Base-by-base conservation (phyloP, 2,888 invertebrate genomes). In the Eugnorisma glareosa region DNA sequence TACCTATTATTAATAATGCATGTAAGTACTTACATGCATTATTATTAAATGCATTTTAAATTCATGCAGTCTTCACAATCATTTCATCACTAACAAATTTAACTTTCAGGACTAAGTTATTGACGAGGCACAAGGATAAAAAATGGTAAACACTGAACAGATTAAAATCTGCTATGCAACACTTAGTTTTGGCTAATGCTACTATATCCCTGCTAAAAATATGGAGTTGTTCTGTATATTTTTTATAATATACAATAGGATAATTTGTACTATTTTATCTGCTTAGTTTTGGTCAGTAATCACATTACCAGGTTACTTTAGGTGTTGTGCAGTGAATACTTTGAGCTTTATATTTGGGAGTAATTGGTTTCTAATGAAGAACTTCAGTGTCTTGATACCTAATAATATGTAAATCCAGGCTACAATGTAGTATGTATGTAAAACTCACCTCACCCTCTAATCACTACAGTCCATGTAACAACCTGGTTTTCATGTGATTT, bases 61-160 rank as follows among this genome's bases (percentile, higher is more conserved):
- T 48, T 88, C 89, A 90, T 89, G 83, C 87, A 88, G 85, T 88
- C 86, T 91, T 92, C 93, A 93, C 91, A 93, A 89, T 93, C 95
- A 95, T 97, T 93, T 94, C 96, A 96, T 94, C 93, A 94, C 95
- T 96, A 95, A 96, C 96, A 94, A 92, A 95, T 97, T 97, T 97
- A 94, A 96, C 97, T 98, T 98, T 96, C 98, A 98, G 98, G 98
- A 98, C 98, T 97, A 98, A 98, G 97, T 97, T 98, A 96, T 98
- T 98, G 97, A 98, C 98, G 96, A 98, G 98, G 97, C 98, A 98
- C 97, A 98, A 97, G 97, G 98, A 98, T 97, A 98, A 98, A 93
- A 98, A 98, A 98, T 98, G 98, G 98, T 98, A 98, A 98, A 93
- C 89, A 90, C 86, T 90, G 89, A 91, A 92, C 89, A 90, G 88